A percentile compares a stretch with the other conserved stretches of the same genome.
Conservation (phyloP, 2,113 vertebrate species). For the Cavia aperea region DNA sequence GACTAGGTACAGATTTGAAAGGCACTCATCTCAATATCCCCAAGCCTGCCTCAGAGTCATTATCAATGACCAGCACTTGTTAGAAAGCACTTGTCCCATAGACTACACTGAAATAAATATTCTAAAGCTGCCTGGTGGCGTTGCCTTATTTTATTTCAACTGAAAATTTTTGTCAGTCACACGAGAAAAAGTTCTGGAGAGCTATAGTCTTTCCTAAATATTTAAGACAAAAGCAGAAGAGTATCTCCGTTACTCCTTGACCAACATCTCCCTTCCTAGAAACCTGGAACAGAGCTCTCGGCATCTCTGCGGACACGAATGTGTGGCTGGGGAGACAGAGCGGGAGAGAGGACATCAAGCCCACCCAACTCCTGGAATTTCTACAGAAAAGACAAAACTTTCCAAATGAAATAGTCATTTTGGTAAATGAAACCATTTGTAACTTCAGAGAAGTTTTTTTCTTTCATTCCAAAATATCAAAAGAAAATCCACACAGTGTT, state of each 20-base stretch:
- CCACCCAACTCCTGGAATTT: conserved; percentile 66
- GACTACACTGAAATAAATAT: neutral
- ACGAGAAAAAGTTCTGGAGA: neutral
- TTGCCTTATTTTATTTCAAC: neutral
- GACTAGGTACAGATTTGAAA: neutral
- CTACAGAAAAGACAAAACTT: conserved; percentile 63
- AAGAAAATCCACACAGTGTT: conserved; percentile 56
- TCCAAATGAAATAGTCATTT: conserved; percentile 69
- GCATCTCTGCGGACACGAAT: neutral
- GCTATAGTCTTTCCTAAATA: neutral
- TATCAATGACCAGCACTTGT: too few species aligned
- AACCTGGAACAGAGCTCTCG: conserved; percentile 30
- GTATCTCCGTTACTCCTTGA: neutral
- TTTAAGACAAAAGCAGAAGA: conserved; percentile 41
- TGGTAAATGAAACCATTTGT: conserved; percentile 66
- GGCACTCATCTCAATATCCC: neutral
- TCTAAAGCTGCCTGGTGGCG: neutral
- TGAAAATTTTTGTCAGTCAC: neutral
- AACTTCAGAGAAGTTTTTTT: conserved; percentile 52
- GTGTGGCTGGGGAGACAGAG: conserved; percentile 7
- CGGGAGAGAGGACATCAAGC: conserved; percentile 47
- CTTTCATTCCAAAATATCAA: conserved; percentile 55
- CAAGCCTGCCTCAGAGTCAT: neutral
- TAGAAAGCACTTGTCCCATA: neutral
- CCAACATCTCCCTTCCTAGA: conserved; percentile 20